These are phyloP conservation scores for Thymelicus sylvestris DNA, from an alignment of 2,888 invertebrate species.

Conservation along the genomic window DNA sequence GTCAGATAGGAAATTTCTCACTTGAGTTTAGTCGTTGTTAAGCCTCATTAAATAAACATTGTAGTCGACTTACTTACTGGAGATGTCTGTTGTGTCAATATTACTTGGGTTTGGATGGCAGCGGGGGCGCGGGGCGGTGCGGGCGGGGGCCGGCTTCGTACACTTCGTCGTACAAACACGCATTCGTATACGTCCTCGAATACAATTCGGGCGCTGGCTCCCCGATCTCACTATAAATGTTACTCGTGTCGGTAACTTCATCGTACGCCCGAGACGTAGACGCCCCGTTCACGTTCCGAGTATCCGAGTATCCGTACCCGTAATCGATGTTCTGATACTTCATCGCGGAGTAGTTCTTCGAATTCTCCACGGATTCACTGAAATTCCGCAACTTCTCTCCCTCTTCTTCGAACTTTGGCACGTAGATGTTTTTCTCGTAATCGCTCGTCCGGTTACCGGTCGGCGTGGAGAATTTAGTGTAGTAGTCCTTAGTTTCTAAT, in stretches of 20 bases:
- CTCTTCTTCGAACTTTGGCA: slow-evolving; percentile 70
- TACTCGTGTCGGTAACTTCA: slow-evolving; percentile 71
- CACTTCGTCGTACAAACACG: slow-evolving; percentile 75
- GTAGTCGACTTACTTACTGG: not conserved
- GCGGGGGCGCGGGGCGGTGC: slow-evolving; percentile 86
- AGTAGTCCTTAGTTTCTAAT: slow-evolving; percentile 75
- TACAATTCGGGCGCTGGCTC: slow-evolving; percentile 47
- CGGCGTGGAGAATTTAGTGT: slow-evolving; percentile 72
- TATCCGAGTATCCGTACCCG: slow-evolving; percentile 52
- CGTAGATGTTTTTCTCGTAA: slow-evolving; percentile 78
- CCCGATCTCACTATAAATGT: slow-evolving; percentile 73
- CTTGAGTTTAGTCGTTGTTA: not conserved
- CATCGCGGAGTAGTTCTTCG: slow-evolving; percentile 74
- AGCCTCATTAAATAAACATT: not conserved
- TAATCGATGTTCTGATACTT: slow-evolving; percentile 74
- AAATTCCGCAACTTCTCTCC: slow-evolving; percentile 71
- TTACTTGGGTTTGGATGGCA: slow-evolving; percentile 71
- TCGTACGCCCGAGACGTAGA: slow-evolving; percentile 64
- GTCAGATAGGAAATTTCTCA: too few species aligned
- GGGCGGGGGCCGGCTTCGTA: slow-evolving; percentile 75
- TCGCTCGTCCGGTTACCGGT: slow-evolving; percentile 54
- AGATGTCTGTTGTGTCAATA: too few species aligned
- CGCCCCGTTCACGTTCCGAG: slow-evolving; percentile 2
- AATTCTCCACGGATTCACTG: slow-evolving; percentile 70
- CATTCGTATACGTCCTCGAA: slow-evolving; percentile 55